Conservation (phyloP, 30 jellyfish, hydroid and myxozoan genomes). For the Turritopsis dohrnii region DNA sequence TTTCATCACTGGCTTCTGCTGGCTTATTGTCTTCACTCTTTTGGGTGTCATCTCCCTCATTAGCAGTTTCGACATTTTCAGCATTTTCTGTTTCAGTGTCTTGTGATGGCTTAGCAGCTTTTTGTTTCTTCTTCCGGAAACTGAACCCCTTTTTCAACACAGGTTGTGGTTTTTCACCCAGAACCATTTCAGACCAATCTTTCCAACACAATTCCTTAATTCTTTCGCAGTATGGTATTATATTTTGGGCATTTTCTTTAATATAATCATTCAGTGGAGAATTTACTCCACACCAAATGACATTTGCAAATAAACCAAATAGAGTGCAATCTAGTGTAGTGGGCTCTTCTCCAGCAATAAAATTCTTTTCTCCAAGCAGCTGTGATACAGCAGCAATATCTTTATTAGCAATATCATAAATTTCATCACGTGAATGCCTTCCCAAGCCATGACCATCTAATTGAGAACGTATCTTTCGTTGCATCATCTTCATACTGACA, state of each 20-base stretch:
- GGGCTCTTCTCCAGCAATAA: conserved; percentile 68
- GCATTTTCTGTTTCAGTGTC: background rate
- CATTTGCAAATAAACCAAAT: conserved; percentile 67
- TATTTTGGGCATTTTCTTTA: conserved; percentile 53
- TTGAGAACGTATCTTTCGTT: conserved; percentile 58
- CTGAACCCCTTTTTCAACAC: conserved; percentile 60
- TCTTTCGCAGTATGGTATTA: conserved; percentile 63
- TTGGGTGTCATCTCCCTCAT: background rate
- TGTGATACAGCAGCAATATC: conserved; percentile 82
- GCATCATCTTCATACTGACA: conserved; percentile 64
- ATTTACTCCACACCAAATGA: conserved; percentile 52
- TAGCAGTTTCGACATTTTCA: background rate
- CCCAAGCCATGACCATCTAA: conserved; percentile 91
- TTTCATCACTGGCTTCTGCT: background rate
- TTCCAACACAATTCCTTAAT: conserved; percentile 73
- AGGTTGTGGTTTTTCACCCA: conserved; percentile 86
- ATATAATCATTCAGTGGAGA: conserved; percentile 54
- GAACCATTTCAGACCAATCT: conserved; percentile 85
- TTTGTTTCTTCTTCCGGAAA: conserved; percentile 64
- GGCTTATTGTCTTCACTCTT: background rate
- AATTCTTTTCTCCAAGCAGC: conserved; percentile 74
- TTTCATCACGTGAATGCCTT: conserved; percentile 89
- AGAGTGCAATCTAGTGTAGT: conserved; percentile 73
- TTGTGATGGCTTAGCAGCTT: conserved; percentile 17
- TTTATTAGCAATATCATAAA: conserved; percentile 66